Conservation (phyloP, 2,113 vertebrate genomes). For the Siniperca knerii region DNA sequence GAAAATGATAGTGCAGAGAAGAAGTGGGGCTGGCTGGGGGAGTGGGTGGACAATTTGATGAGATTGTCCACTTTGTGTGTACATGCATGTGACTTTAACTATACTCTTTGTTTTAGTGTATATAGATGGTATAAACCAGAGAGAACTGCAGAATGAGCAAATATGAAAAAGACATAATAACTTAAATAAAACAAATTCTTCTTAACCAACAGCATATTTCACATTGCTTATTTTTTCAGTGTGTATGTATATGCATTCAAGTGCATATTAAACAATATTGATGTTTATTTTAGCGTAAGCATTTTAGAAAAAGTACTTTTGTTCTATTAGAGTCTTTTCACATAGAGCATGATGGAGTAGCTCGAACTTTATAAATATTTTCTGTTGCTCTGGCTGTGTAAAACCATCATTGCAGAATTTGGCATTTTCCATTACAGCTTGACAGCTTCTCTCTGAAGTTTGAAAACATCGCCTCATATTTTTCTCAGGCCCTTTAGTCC, state of each 20-base stretch:
- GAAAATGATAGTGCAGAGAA: constrained; percentile 67
- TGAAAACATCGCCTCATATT: constrained; percentile 68
- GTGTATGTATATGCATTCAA: background rate
- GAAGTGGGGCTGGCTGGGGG: constrained; percentile 33
- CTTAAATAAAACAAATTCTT: background rate
- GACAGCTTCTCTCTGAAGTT: constrained; percentile 74
- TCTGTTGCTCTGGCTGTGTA: constrained; percentile 51
- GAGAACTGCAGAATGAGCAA: background rate
- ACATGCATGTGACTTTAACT: background rate
- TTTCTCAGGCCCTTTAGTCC: constrained; percentile 57
- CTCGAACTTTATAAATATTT: constrained; percentile 55
- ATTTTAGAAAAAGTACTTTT: constrained; percentile 18
- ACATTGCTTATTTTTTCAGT: background rate
- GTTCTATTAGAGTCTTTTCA: constrained; percentile 32
- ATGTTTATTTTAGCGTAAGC: constrained; percentile 4
- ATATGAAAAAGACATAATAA: constrained; percentile 11
- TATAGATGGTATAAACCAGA: background rate
- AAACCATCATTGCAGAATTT: constrained; percentile 67
- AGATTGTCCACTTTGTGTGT: constrained; percentile 38
- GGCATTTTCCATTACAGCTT: constrained; percentile 75
- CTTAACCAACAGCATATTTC: background rate
- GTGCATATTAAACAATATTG: background rate
- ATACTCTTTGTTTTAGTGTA: constrained; percentile 15
- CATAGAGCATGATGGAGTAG: constrained; percentile 50
- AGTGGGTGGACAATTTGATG: constrained; percentile 60